Conservation (phyloP, 1,140 invertebrate genomes). For the Dufourea novaeangliae region DNA sequence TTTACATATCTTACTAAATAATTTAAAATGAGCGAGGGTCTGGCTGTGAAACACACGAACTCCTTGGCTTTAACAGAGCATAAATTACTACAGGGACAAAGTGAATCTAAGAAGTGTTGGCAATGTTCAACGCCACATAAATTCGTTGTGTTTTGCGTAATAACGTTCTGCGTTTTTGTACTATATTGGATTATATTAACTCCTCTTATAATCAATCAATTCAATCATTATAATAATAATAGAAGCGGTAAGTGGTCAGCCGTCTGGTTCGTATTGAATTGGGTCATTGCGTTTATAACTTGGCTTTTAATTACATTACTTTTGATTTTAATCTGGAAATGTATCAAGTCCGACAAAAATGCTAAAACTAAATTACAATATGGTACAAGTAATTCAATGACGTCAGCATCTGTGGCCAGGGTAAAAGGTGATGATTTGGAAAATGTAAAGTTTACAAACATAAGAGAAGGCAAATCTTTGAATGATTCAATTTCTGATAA, state of each 20-base stretch:
- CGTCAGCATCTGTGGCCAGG: neutral
- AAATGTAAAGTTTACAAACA: neutral
- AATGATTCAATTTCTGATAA: neutral
- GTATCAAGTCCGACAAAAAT: neutral
- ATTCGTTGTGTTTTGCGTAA: conserved; percentile 45
- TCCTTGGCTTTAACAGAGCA: conserved; percentile 37
- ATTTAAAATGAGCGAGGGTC: conserved; percentile 31
- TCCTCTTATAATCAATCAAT: conserved; percentile 66
- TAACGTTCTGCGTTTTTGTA: conserved; percentile 70
- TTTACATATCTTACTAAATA: too few relatives aligned
- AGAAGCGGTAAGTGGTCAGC: conserved; percentile 38
- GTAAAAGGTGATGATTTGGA: neutral
- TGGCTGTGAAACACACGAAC: conserved; percentile 37
- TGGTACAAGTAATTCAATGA: conserved; percentile 15
- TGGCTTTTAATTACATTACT: conserved; percentile 72
- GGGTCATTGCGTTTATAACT: conserved; percentile 69
- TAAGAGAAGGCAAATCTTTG: neutral
- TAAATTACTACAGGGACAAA: neutral
- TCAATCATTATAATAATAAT: neutral
- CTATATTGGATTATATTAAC: conserved; percentile 77
- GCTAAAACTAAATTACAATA: conserved; percentile 24
- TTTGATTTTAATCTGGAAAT: conserved; percentile 67
- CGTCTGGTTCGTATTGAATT: conserved; percentile 66
- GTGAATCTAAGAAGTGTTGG: neutral
- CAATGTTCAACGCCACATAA: neutral